Base-by-base conservation (phyloP, 1,140 invertebrate genomes). In the Charaxes varanes region DNA sequence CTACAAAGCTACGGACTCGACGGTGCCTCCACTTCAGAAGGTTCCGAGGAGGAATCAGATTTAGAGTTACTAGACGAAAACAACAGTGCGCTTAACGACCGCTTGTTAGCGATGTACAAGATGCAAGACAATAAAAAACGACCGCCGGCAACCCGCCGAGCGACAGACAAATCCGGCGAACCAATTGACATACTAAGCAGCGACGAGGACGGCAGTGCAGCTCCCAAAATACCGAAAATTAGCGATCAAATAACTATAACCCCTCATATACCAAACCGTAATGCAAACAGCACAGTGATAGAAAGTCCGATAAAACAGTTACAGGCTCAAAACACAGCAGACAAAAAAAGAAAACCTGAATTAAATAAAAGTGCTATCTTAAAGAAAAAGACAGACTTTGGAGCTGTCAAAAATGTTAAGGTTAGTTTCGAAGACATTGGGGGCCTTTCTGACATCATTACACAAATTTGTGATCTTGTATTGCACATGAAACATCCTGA, bases 401-500 rank as follows among this genome's bases (percentile, higher is more conserved):
- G 54, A n/a, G 28, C 48, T 33, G 27, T 62, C 26, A 82, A 82
- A 47, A 62, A 47, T 55, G 64, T 78, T 6, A 87, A 85, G 57
- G 72, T 89, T n/a, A 89, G 86, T 62, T 91, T 94, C 64, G 81
- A 88, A 3, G 90, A 94, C 71, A 81, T 95, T 63, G 93, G 92
- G 12, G 93, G 93, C 4, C 89, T 90, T 65, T 88, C 89, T 32
- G 87, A 89, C 51, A 86, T 90, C 14, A 78, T 94, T 7, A 89
- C 93, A 80, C 91, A 95, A 60, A 87, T 96, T 1, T 92, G 90
- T 64, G 91, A 93, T 56, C 79, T 97, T 26, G 72, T 96, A 3
- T 85, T 93, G 11, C 94, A 97, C 62, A 89, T 97, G 60, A 92
- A 90, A 55, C 92, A 94, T 68, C 93, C 94, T 3, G 92, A 95